phyloP scores from a whole-genome alignment of 2,113 vertebrate genomes.

The Carassius carassius region DNA sequence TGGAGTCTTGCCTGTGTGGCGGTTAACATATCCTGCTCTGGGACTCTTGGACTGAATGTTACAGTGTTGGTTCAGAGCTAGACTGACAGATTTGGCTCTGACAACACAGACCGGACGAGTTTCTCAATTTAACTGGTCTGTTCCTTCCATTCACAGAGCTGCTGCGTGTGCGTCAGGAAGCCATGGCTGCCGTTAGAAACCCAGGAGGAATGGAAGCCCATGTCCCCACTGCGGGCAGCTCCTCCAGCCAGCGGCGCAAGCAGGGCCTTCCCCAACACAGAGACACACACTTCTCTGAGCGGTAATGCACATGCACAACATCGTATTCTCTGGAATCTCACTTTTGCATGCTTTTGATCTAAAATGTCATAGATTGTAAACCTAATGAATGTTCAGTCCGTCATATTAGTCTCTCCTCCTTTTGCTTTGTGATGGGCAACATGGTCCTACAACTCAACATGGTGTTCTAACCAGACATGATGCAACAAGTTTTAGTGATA shows the following conservation, averaged over 20 bases:
- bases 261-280: conserved; percentile 90
- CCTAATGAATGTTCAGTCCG: not conserved
- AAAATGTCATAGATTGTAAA: not conserved
- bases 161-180: conserved; percentile 88
- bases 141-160: conserved; percentile 75
- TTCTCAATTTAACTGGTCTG: conserved; percentile 11
- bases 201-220: conserved; percentile 86
- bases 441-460: not conserved
- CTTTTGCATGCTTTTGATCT: not conserved
- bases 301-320: conserved; percentile 71
- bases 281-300: conserved; percentile 88
- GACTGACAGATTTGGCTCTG: conserved; percentile 10
- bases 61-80: not conserved
- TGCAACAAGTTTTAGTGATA: not conserved
- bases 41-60: conserved; percentile 14
- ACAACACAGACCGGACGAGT: not conserved
- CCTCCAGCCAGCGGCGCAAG: conserved; percentile 89
- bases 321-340: not conserved
- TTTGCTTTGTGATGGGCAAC: not conserved
- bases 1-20: not conserved
- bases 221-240: conserved; percentile 80
- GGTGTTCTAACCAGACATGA: not conserved
- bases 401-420: not conserved
- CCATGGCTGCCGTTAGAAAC: conserved; percentile 80
- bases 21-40: not conserved